phyloP scores from a whole-genome alignment of 1,140 invertebrate species.

The Nebria ingens region DNA sequence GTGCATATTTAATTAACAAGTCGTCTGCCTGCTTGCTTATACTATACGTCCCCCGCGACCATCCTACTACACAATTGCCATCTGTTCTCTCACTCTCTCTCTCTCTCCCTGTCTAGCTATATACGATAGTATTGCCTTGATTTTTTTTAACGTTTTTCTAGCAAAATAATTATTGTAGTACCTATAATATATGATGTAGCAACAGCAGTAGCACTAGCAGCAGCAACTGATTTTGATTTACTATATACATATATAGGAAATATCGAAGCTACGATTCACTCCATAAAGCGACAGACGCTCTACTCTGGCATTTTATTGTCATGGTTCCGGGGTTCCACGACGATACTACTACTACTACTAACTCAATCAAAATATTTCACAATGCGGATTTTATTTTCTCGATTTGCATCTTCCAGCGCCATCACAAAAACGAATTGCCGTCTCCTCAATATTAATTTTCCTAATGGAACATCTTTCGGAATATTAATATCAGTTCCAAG shows the following conservation, averaged over 20 bases:
- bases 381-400: slow-evolving; percentile 1
- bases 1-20: slow-evolving; percentile 25
- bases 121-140: too few species aligned
- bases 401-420: background rate
- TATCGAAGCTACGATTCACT: background rate
- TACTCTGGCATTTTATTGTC: background rate
- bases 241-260: too few species aligned
- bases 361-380: slow-evolving; percentile 9
- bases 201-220: too few species aligned
- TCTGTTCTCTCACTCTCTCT: too few species aligned
- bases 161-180: background rate
- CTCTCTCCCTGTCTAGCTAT: too few species aligned
- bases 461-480: slow-evolving; percentile 1
- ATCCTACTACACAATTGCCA: too few species aligned
- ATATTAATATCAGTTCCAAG: slow-evolving; percentile 2
- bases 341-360: too few species aligned
- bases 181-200: too few species aligned
- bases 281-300: background rate
- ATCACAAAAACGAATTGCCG: background rate
- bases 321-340: background rate
- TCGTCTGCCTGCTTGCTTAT: too few species aligned
- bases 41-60: too few species aligned
- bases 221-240: background rate
- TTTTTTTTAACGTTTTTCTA: too few species aligned
- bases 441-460: background rate